Conservation (phyloP, 2,113 vertebrate genomes). For the Corythaixoides concolor region DNA sequence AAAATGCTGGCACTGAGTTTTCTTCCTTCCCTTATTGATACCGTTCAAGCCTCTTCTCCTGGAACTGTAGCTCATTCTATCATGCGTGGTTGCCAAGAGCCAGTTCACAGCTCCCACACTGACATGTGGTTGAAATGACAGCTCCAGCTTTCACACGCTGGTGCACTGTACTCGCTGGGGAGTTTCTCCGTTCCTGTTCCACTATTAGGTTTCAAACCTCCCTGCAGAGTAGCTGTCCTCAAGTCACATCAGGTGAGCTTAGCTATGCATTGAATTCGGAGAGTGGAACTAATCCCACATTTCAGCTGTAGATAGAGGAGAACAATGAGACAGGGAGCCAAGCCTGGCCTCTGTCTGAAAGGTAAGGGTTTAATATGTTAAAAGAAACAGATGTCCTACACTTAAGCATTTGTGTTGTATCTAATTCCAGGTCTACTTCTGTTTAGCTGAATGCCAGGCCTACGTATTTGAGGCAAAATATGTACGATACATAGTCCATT, state of each 20-base stretch:
- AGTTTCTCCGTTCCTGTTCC: constrained; percentile 74
- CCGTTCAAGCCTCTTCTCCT: not conserved
- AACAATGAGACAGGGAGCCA: constrained; percentile 29
- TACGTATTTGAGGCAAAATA: not conserved
- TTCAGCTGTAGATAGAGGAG: constrained; percentile 24
- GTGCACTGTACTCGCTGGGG: constrained; percentile 42
- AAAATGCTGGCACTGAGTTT: not conserved
- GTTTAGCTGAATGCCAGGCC: not conserved
- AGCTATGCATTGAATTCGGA: constrained; percentile 70
- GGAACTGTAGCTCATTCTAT: not conserved
- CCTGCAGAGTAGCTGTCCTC: constrained; percentile 72
- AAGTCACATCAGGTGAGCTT: constrained; percentile 69
- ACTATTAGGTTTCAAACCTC: constrained; percentile 71
- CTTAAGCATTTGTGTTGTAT: not conserved
- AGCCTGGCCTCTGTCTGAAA: not conserved
- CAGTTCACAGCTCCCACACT: not conserved
- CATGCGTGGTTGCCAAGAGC: not conserved
- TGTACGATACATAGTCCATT: not conserved
- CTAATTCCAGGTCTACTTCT: not conserved
- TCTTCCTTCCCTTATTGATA: not conserved
- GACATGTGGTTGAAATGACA: constrained; percentile 51
- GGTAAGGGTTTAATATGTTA: not conserved
- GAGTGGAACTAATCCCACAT: constrained; percentile 60
- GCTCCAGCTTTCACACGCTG: constrained; percentile 71
- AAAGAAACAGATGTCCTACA: not conserved